phyloP scores from a whole-genome alignment of 2,888 invertebrate genomes.

The Halictus quadricinctus region DNA sequence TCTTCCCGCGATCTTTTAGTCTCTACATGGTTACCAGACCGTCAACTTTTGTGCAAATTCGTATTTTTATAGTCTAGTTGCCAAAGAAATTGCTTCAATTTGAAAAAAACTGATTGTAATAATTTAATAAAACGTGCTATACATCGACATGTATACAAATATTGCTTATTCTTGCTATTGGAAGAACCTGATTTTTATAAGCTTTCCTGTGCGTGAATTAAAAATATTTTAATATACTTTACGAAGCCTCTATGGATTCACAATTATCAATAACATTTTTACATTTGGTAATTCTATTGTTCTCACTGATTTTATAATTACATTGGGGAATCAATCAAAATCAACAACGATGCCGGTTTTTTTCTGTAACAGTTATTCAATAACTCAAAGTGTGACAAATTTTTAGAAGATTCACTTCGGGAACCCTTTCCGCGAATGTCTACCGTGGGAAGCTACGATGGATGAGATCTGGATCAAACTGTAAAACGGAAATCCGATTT shows the following conservation, averaged over 20 bases:
- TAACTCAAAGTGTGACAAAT: neutral
- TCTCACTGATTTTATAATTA: no score
- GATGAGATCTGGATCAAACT: constrained; percentile 25
- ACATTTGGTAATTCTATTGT: no score
- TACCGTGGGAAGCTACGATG: neutral
- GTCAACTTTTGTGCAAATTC: neutral
- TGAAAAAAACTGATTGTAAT: neutral
- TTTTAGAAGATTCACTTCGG: neutral
- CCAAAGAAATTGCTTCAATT: neutral
- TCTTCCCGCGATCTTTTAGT: neutral
- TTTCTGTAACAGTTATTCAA: neutral
- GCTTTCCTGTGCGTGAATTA: no score
- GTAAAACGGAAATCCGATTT: constrained; percentile 45
- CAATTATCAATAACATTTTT: no score
- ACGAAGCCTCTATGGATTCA: no score
- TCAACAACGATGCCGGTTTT: neutral
- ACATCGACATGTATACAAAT: neutral
- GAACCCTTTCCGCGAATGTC: neutral
- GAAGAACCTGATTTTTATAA: no score
- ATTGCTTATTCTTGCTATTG: neutral
- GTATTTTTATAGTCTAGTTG: neutral
- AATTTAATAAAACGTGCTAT: neutral
- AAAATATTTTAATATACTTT: no score
- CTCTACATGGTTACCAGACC: neutral
- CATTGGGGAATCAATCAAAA: neutral